Conservation (phyloP, 1,140 invertebrate genomes). For the Ganaspis sp. region DNA sequence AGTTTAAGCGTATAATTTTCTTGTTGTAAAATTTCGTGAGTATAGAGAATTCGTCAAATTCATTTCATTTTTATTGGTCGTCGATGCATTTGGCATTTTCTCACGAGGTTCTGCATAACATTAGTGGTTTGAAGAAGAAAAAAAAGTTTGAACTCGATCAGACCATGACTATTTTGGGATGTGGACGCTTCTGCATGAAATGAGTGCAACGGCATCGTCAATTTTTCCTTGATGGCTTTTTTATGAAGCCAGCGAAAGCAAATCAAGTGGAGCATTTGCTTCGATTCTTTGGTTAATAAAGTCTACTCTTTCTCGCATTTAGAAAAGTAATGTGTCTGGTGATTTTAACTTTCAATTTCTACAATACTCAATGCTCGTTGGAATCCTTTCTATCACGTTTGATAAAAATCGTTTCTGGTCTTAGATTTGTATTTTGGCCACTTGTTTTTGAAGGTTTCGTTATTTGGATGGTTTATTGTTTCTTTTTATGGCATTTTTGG, state of each 20-base stretch:
- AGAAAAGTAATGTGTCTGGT: no score
- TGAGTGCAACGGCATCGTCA: slow-evolving; percentile 27
- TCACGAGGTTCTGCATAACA: not conserved
- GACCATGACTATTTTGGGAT: not conserved
- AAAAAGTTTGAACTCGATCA: not conserved
- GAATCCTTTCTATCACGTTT: no score
- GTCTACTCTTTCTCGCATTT: not conserved
- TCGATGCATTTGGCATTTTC: not conserved
- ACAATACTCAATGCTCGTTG: no score
- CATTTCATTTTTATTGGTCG: slow-evolving; percentile 5
- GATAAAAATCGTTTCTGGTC: no score
- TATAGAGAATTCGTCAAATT: not conserved
- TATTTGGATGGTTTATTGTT: no score
- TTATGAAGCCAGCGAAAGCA: slow-evolving; percentile 7
- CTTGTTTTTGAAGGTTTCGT: no score
- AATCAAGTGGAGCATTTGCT: not conserved
- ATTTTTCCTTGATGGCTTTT: slow-evolving; percentile 14
- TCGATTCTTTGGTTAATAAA: not conserved
- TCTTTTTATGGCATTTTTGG: no score
- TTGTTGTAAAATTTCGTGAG: slow-evolving; percentile 7
- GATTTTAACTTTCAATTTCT: no score
- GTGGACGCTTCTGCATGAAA: slow-evolving; percentile 4
- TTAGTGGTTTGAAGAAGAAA: not conserved
- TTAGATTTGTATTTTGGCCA: no score
- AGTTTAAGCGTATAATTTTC: slow-evolving; percentile 26